Evolutionary conservation across 2,113 vertebrate genomes (phyloP).

Genomic region (Motacilla alba): DNA sequence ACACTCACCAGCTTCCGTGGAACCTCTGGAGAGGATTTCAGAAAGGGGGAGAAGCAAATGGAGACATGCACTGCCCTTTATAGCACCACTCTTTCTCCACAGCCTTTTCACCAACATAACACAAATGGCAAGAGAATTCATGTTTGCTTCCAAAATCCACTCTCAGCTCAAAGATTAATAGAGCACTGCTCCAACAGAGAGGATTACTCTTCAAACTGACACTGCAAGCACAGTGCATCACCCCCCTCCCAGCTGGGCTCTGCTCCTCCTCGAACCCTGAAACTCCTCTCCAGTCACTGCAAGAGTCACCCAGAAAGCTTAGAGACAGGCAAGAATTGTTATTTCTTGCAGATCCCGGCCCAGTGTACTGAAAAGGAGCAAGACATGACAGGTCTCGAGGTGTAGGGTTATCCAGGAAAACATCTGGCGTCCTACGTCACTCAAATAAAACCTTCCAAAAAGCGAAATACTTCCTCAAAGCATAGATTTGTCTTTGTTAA

Average conservation of each 20-base stretch:
- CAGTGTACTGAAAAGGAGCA: background rate
- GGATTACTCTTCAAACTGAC: background rate
- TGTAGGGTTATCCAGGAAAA: background rate
- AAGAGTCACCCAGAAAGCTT: background rate
- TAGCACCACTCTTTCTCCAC: background rate
- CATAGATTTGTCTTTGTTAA: background rate
- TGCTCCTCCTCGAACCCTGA: background rate
- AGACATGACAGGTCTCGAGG: background rate
- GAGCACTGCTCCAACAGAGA: background rate
- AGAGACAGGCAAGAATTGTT: background rate
- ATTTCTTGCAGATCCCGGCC: background rate
- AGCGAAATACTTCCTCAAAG: background rate
- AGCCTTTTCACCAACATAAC: background rate
- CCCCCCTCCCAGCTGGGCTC: background rate
- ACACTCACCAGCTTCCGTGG: background rate
- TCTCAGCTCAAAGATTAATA: background rate
- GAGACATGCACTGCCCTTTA: background rate
- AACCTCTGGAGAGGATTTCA: background rate
- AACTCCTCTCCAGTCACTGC: background rate
- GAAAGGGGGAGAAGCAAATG: background rate
- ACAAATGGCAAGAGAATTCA: background rate
- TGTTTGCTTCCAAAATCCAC: background rate
- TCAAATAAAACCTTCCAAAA: background rate
- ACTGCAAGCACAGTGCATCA: background rate
- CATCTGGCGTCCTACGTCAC: background rate